These are phyloP conservation scores for Netelia melanura DNA, from an alignment of 2,888 invertebrate species.

Conservation along the genomic window DNA sequence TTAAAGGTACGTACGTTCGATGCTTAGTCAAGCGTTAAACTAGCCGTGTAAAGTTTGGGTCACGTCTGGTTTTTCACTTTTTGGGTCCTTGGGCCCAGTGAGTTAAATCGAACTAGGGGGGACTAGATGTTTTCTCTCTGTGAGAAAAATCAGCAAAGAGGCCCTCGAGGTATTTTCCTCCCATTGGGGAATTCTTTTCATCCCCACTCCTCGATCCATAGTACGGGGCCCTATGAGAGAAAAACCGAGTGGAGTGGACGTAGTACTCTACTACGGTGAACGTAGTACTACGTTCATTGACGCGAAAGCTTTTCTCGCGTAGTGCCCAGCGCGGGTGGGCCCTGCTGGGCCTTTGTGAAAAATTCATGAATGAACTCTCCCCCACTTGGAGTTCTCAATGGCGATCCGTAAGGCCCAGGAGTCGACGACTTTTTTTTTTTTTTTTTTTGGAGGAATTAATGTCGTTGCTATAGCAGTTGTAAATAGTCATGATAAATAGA, in stretches of 20 bases:
- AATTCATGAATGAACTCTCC: slow-evolving; percentile 79
- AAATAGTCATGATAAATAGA: too few species aligned
- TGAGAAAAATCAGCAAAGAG: slow-evolving; percentile 66
- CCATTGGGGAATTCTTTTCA: slow-evolving; percentile 62
- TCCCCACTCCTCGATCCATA: slow-evolving; percentile 27
- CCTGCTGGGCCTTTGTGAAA: slow-evolving; percentile 74
- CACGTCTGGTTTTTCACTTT: slow-evolving; percentile 70
- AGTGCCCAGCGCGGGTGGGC: slow-evolving; percentile 67
- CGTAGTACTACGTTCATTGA: slow-evolving; percentile 83
- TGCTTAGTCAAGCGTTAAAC: slow-evolving; percentile 71
- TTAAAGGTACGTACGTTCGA: slow-evolving; percentile 74
- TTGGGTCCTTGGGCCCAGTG: neutral
- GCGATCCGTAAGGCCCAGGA: neutral
- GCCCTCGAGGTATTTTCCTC: slow-evolving; percentile 69
- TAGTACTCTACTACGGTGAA: slow-evolving; percentile 64
- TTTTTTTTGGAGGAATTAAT: neutral
- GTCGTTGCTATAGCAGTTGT: too few species aligned
- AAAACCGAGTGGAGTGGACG: slow-evolving; percentile 60
- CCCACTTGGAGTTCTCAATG: slow-evolving; percentile 50
- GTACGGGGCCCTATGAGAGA: slow-evolving; percentile 27
- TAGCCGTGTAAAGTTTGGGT: slow-evolving; percentile 74
- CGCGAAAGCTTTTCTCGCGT: slow-evolving; percentile 54
- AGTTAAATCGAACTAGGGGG: neutral
- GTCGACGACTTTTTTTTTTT: slow-evolving; percentile 11
- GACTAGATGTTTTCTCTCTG: slow-evolving; percentile 15